These are phyloP conservation scores for Dusona sp. DNA, from an alignment of 2,888 invertebrate genomes.

Conservation along the genomic window DNA sequence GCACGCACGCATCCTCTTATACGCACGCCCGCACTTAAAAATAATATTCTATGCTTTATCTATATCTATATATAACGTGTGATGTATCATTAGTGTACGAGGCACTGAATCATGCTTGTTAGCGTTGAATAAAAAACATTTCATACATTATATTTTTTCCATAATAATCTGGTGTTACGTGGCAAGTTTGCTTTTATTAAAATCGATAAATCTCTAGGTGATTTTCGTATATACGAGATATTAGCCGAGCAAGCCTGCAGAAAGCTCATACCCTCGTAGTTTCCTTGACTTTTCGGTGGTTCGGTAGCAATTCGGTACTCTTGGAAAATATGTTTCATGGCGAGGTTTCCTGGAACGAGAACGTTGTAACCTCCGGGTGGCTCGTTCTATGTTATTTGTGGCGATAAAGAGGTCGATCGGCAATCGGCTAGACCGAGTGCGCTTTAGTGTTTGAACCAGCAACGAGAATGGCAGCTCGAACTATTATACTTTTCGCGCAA, in stretches of 20 bases:
- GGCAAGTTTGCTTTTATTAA: not conserved
- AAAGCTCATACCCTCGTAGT: not conserved
- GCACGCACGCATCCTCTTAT: conserved; percentile 63
- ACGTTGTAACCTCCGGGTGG: not conserved
- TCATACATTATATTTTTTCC: not conserved
- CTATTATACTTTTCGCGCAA: conserved; percentile 58
- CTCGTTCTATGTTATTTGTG: conserved; percentile 62
- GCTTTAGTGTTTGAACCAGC: conserved; percentile 27
- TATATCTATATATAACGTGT: conserved; percentile 1
- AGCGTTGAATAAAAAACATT: not conserved
- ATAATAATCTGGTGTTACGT: not conserved
- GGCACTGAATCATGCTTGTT: not conserved
- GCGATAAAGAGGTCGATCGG: conserved; percentile 69
- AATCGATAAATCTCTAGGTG: not conserved
- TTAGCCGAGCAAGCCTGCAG: not conserved
- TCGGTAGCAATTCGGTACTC: not conserved
- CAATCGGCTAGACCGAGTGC: conserved; percentile 39
- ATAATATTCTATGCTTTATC: conserved; percentile 16
- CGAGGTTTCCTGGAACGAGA: conserved; percentile 41
- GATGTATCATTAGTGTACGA: not conserved
- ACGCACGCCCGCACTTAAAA: conserved; percentile 49
- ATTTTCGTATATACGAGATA: not conserved
- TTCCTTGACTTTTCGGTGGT: not conserved
- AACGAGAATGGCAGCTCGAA: conserved; percentile 22
- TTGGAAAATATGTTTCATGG: conserved; percentile 26